Base-by-base conservation (phyloP, 2,113 vertebrate genomes). In the Otus sunia region DNA sequence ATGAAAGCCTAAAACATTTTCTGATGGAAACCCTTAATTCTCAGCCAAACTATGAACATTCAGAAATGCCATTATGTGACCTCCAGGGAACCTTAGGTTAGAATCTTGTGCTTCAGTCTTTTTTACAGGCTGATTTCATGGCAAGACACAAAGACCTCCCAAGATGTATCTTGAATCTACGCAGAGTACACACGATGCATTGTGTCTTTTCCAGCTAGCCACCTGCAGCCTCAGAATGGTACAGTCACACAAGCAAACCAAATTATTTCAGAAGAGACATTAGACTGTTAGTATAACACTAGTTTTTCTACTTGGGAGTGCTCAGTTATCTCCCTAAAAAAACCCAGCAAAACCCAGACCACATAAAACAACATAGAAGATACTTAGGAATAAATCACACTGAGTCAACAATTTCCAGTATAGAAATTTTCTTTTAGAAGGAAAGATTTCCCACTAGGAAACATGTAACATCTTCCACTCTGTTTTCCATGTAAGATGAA, bases 61-160 rank as follows among this genome's bases (percentile, higher is more conserved):
- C 41, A 62, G 50, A 92, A 95, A 93, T 71, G 22, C 20, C 22
- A 58, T 78, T 88, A 55, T 45, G 47, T 45, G 74, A 85, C n/a
- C 60, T 60, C 15, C 45, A 59, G 82, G 88, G 50, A 93, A 36
- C 21, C 21, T 18, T 36, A 58, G 30, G 21, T 53, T 88, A 75
- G n/a, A 90, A 86, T 82, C 59, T 56, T 45, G 66, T 34, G n/a
- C 14, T 94, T 50, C 23, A 37, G 20, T n/a, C 43, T 37, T 71
- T 93, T 72, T 88, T 41, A 27, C n/a, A 50, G 41, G 5, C 71
- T 82, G 43, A 75, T 92, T 92, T 94, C 71, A 72, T 59, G 41
- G 41, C 29, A 71, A 71, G 50, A 49, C 15, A 41, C 26, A 63
- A 78, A 93, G 93, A 92, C 88, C 60, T 92, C 82, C 82, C 86